A percentile compares a stretch with the other conserved stretches of the same genome.
phyloP scores from a whole-genome alignment of 2,113 vertebrate species.

The Bolborhynchus lineola region DNA sequence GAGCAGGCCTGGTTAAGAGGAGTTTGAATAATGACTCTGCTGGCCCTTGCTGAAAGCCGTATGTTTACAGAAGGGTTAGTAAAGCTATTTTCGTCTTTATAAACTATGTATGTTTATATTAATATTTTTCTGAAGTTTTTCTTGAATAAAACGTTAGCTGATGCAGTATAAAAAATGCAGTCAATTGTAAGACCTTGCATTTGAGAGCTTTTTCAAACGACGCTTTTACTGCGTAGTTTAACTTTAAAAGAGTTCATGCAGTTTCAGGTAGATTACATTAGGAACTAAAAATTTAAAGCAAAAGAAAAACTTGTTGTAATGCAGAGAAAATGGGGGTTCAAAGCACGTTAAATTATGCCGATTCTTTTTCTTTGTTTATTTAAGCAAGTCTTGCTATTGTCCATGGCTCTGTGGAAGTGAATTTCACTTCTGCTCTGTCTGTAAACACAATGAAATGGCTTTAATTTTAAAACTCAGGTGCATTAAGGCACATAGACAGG shows the following conservation, averaged over 20 bases:
- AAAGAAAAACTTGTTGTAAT: background rate
- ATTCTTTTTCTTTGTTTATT: background rate
- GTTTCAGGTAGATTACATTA: background rate
- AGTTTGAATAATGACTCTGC: slow-evolving; percentile 60
- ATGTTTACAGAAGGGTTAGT: slow-evolving; percentile 72
- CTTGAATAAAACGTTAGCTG: slow-evolving; percentile 61
- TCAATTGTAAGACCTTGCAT: background rate
- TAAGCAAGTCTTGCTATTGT: background rate
- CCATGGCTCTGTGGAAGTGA: background rate
- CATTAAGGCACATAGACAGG: fast-evolving
- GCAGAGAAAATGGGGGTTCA: background rate
- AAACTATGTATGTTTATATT: slow-evolving; percentile 66
- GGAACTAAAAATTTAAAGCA: background rate
- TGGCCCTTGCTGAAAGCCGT: slow-evolving; percentile 64
- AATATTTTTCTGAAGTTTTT: slow-evolving; percentile 65
- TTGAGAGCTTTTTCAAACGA: background rate
- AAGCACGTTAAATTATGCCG: background rate
- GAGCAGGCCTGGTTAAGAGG: slow-evolving; percentile 38
- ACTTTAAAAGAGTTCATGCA: background rate
- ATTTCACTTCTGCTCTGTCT: background rate
- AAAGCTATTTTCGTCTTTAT: slow-evolving; percentile 73
- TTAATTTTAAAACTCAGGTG: background rate
- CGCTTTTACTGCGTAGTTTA: background rate
- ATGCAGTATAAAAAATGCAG: slow-evolving; percentile 2
- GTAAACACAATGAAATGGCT: background rate